Percentiles rank a stretch among this genome's conserved stretches.
Conservation (phyloP, 2,888 invertebrate genomes). For the Allophyes oxyacanthae region DNA sequence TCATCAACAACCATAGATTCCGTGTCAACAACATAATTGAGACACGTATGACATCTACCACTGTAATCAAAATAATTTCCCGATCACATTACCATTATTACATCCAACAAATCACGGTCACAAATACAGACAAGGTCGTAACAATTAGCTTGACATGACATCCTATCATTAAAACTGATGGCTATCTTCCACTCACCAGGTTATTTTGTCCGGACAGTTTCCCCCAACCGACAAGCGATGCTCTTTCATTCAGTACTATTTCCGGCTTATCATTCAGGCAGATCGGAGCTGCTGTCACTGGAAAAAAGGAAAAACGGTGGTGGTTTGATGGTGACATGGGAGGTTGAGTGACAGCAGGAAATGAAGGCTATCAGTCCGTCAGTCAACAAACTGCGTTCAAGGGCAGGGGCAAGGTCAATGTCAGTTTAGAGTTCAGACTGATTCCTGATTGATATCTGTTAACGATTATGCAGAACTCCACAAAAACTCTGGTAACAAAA, state of each 20-base stretch:
- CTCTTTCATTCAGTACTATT: conserved; percentile 89
- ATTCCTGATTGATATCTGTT: conserved; percentile 3
- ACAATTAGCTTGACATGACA: conserved; percentile 50
- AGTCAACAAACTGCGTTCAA: conserved; percentile 45
- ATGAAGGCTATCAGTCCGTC: conserved; percentile 31
- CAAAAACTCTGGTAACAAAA: too few relatives aligned
- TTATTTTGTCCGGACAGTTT: conserved; percentile 90
- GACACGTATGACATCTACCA: too few relatives aligned
- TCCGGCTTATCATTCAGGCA: conserved; percentile 93
- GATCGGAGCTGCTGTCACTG: conserved; percentile 94
- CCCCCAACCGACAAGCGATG: conserved; percentile 92
- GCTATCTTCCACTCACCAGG: conserved; percentile 74
- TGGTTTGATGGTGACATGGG: conserved; percentile 36
- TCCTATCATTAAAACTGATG: conserved; percentile 36
- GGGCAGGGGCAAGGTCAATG: conserved; percentile 50
- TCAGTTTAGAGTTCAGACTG: conserved; percentile 8
- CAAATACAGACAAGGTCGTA: conserved; percentile 46
- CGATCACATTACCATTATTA: neutral
- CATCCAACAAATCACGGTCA: conserved; percentile 35
- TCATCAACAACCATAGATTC: too few relatives aligned
- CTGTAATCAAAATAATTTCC: conserved; percentile 5
- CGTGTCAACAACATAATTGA: too few relatives aligned
- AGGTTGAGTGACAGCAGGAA: conserved; percentile 48
- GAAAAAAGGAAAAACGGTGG: conserved; percentile 61
- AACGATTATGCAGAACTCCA: neutral